phyloP scores from a whole-genome alignment of 1,140 invertebrate genomes.

The Caenorhabditis inopinata region DNA sequence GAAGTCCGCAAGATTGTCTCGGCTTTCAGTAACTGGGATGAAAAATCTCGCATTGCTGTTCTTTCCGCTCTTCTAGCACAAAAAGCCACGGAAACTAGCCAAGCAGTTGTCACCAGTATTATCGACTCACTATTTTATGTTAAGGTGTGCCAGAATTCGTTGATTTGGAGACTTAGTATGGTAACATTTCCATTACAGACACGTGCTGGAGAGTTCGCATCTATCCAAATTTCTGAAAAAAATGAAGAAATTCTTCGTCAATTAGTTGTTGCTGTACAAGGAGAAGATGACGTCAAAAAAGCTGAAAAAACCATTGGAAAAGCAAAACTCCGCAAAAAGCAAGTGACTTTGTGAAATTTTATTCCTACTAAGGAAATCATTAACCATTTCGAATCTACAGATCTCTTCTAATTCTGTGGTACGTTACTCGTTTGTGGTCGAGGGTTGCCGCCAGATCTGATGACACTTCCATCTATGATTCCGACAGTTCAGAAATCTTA shows the following conservation, averaged over 20 bases:
- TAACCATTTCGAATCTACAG: no score
- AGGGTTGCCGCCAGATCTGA: not conserved
- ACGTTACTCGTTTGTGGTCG: not conserved
- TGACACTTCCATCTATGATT: not conserved
- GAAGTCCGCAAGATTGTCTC: conserved; percentile 17
- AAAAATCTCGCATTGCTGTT: not conserved
- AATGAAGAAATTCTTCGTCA: not conserved
- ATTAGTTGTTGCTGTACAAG: conserved; percentile 2
- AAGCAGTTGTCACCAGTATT: not conserved
- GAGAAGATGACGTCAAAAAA: not conserved
- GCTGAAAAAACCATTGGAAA: conserved; percentile 12
- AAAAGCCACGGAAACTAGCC: not conserved
- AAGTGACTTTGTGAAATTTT: not conserved
- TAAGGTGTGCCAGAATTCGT: not conserved
- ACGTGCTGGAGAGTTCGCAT: conserved; percentile 4
- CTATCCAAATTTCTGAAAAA: conserved; percentile 7
- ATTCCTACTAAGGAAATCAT: no score
- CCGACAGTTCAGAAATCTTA: not conserved
- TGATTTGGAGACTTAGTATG: not conserved
- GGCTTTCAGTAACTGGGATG: conserved; percentile 6
- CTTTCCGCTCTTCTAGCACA: not conserved
- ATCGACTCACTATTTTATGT: conserved; percentile 5
- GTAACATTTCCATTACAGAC: not conserved
- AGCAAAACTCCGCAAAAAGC: not conserved
- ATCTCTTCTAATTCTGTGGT: conserved; percentile 2